Evolutionary conservation across 2,113 vertebrate genomes (phyloP).

Genomic region (Cynopterus brachyotis): DNA sequence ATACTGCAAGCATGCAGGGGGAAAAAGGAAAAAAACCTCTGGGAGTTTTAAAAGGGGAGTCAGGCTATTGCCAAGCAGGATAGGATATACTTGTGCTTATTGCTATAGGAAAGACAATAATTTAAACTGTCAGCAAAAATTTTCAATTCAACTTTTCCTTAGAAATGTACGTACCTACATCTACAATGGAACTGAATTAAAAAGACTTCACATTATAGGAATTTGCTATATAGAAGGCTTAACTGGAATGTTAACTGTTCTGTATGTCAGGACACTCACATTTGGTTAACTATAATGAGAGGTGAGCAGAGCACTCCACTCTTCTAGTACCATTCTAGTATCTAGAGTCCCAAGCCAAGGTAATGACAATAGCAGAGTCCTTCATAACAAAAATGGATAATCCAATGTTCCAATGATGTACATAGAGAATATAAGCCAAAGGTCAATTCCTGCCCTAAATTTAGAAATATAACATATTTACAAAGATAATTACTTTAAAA

Average conservation of each 20-base stretch:
- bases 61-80: neutral
- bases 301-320: neutral
- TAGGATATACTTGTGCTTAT: neutral
- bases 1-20: neutral
- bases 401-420: neutral
- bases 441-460: slow-evolving; percentile 17
- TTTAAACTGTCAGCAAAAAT: neutral
- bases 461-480: neutral
- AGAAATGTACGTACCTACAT: neutral
- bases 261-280: neutral
- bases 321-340: neutral
- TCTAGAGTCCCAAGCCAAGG: neutral
- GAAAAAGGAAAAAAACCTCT: neutral
- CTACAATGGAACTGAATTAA: neutral
- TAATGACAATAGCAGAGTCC: neutral
- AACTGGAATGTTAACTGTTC: neutral
- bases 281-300: neutral
- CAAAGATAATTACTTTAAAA: neutral
- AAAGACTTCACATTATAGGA: neutral
- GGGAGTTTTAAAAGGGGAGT: neutral
- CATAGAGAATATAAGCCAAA: slow-evolving; percentile 15
- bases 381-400: slow-evolving; percentile 20
- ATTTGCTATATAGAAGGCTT: neutral
- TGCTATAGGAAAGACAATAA: neutral
- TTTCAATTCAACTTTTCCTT: slow-evolving; percentile 23